These are phyloP conservation scores for Tolmerus cingulatus DNA, from an alignment of 2,888 invertebrate genomes.

Conservation along the genomic window DNA sequence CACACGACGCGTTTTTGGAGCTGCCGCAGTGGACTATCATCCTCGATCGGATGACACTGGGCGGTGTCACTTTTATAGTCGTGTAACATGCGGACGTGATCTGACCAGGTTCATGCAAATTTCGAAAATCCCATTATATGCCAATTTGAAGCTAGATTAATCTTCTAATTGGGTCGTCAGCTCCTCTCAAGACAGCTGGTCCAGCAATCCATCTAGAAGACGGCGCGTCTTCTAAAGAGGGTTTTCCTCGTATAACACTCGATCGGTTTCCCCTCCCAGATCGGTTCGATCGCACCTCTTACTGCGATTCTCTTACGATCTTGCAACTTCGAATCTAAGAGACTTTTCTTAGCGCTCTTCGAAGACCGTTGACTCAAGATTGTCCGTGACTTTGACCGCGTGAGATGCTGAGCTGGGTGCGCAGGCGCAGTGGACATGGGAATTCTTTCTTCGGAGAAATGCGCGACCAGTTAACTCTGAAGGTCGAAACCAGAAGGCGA, in stretches of 20 bases:
- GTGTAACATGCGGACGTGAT: not conserved
- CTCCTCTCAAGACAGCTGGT: not conserved
- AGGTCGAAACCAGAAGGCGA: constrained; percentile 25
- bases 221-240: not conserved
- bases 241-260: not conserved
- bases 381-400: constrained; percentile 42
- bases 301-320: not conserved
- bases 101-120: not conserved
- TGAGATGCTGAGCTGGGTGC: constrained; percentile 6
- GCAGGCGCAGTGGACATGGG: not conserved
- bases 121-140: not conserved
- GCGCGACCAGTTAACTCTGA: constrained; percentile 30
- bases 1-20: not conserved
- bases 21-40: not conserved
- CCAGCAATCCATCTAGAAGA: not conserved
- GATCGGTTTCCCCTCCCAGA: not conserved
- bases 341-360: not conserved
- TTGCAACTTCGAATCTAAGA: not conserved
- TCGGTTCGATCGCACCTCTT: not conserved
- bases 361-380: not conserved
- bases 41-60: not conserved
- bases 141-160: not conserved
- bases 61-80: not conserved
- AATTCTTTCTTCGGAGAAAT: constrained; percentile 29
- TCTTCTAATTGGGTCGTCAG: not conserved